phyloP scores from a whole-genome alignment of 2,888 invertebrate genomes.

The Melanargia galathea region DNA sequence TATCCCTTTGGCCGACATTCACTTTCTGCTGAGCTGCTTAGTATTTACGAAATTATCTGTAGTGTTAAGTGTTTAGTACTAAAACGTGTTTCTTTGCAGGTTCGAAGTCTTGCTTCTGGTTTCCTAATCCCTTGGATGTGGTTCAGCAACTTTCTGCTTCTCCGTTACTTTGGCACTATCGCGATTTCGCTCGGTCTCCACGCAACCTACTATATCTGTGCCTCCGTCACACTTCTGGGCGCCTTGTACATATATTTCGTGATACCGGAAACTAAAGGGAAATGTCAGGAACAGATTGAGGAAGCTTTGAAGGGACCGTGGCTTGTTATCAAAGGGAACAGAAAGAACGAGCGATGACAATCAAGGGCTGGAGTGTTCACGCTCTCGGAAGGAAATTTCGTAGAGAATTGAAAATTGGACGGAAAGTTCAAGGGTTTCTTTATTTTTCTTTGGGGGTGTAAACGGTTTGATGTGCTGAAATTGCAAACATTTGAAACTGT shows the following conservation, averaged over 20 bases:
- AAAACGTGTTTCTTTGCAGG: slow-evolving; percentile 50
- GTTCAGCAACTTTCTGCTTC: slow-evolving; percentile 70
- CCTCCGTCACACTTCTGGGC: slow-evolving; percentile 65
- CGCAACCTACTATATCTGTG: slow-evolving; percentile 70
- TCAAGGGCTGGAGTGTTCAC: slow-evolving; percentile 49
- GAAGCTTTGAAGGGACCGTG: slow-evolving; percentile 63
- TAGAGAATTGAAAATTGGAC: slow-evolving; percentile 11
- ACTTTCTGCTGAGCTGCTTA: no score
- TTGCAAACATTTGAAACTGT: no score
- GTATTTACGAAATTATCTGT: no score
- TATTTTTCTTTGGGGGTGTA: neutral
- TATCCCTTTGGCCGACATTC: no score
- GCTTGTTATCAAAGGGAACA: slow-evolving; percentile 48
- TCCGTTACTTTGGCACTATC: slow-evolving; percentile 70
- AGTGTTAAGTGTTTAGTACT: no score
- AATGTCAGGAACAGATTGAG: slow-evolving; percentile 64
- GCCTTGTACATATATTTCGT: slow-evolving; percentile 59
- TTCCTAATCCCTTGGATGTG: slow-evolving; percentile 76
- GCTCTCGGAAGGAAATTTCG: slow-evolving; percentile 39
- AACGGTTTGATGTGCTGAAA: neutral
- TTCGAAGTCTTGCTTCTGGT: slow-evolving; percentile 72
- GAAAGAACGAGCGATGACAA: slow-evolving; percentile 64
- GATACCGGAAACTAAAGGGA: slow-evolving; percentile 70
- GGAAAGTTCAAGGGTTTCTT: neutral
- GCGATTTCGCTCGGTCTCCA: slow-evolving; percentile 68